phyloP scores from a whole-genome alignment of 2,113 vertebrate genomes.

The Aptenodytes forsteri region DNA sequence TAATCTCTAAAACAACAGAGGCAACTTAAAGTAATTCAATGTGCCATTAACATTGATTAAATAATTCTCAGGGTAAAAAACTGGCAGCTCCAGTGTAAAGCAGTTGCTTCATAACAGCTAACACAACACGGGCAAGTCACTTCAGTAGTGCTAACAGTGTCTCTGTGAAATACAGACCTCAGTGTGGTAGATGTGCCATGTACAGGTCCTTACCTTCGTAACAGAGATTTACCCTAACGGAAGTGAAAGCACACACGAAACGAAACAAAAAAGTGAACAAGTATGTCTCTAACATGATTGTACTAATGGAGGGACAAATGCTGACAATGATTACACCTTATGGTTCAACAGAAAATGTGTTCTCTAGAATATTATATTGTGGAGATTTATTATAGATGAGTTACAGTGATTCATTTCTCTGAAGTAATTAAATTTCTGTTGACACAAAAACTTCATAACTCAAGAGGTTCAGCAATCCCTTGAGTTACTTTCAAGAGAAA shows the following conservation, averaged over 20 bases:
- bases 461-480: conserved; percentile 23
- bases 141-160: background rate
- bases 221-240: accelerated
- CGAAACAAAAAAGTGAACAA: background rate
- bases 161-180: background rate
- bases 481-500: conserved; percentile 37
- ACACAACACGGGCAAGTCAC: background rate
- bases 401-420: conserved; percentile 9
- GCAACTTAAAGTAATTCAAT: background rate
- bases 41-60: conserved; percentile 1
- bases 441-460: conserved; percentile 56
- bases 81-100: background rate
- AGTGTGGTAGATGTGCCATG: background rate
- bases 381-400: conserved; percentile 28
- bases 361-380: background rate
- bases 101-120: background rate
- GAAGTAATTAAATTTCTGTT: conserved; percentile 60
- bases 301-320: background rate
- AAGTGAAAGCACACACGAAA: background rate
- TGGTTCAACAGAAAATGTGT: background rate
- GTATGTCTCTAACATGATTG: background rate
- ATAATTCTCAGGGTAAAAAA: background rate
- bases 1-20: background rate
- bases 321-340: background rate
- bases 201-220: background rate